A percentile compares a stretch with the other conserved stretches of the same genome.
phyloP scores from a whole-genome alignment of 2,888 invertebrate species.

The Gymnocheta viridis region DNA sequence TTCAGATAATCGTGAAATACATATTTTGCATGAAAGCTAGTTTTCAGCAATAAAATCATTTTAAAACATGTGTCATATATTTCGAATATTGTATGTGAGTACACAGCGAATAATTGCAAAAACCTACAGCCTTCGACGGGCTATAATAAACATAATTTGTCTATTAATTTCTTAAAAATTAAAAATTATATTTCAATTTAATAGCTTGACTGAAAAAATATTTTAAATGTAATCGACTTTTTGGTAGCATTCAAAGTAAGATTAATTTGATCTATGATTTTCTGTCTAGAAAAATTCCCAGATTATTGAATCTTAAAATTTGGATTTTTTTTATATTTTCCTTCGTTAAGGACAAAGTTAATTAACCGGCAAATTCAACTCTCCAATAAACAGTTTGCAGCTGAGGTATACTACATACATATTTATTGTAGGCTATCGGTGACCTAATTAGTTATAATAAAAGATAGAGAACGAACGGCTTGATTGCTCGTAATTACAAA shows the following conservation, averaged over 20 bases:
- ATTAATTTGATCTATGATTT: no score
- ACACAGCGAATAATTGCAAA: no score
- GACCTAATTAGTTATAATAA: background rate
- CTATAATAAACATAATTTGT: no score
- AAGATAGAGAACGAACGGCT: background rate
- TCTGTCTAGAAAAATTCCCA: no score
- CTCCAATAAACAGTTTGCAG: background rate
- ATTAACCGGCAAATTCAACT: background rate
- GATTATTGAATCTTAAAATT: no score
- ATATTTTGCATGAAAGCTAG: background rate
- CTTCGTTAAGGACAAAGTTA: background rate
- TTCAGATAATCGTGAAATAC: background rate
- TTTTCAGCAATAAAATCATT: background rate
- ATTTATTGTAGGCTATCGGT: background rate
- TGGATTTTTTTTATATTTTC: background rate
- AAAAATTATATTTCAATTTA: no score
- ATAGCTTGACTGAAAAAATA: no score
- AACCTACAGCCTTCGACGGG: no score
- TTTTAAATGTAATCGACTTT: no score
- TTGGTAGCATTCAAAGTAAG: no score
- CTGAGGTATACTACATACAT: background rate
- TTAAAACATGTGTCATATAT: background rate
- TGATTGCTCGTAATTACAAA: slow-evolving; percentile 28
- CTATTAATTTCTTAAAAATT: no score
- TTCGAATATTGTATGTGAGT: no score